These are phyloP conservation scores for Panopea generosa DNA, from an alignment of 2,888 invertebrate species.

Conservation along the genomic window DNA sequence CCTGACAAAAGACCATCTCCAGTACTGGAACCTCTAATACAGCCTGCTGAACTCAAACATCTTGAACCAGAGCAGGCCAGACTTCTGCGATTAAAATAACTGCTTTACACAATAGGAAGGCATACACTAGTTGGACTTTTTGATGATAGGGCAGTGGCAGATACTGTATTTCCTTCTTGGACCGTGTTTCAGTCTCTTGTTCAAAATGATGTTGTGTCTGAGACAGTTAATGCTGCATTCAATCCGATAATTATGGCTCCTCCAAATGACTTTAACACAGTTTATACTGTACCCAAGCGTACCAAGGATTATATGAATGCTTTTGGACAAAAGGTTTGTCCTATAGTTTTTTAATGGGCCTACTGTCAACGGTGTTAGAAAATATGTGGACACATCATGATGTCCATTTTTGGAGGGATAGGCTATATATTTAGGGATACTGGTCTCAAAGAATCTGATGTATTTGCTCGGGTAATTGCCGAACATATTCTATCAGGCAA, in stretches of 20 bases:
- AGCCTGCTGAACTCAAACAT: not conserved
- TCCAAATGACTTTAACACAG: conserved; percentile 3
- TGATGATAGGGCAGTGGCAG: not conserved
- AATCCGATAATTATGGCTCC: not conserved
- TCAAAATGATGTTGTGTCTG: not conserved
- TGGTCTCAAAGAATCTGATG: conserved; percentile 16
- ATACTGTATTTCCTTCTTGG: not conserved
- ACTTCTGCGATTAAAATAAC: no score
- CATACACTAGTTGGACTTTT: not conserved
- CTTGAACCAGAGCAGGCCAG: not conserved
- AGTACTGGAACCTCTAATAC: not conserved
- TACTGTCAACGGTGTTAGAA: conserved; percentile 28
- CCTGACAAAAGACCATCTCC: conserved; percentile 1
- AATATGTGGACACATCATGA: conserved; percentile 35
- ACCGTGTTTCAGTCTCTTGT: conserved; percentile 2
- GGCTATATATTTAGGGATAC: conserved; percentile 28
- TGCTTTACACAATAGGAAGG: not conserved
- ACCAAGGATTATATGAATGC: no score
- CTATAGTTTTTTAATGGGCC: no score
- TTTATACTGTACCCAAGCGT: not conserved
- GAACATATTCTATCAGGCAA: conserved; percentile 36
- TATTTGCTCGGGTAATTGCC: conserved; percentile 20
- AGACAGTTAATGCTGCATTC: no score
- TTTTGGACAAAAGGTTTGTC: no score
- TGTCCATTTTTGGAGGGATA: conserved; percentile 28